phyloP scores from a whole-genome alignment of 2,113 vertebrate genomes.

The Eubucco bourcierii region DNA sequence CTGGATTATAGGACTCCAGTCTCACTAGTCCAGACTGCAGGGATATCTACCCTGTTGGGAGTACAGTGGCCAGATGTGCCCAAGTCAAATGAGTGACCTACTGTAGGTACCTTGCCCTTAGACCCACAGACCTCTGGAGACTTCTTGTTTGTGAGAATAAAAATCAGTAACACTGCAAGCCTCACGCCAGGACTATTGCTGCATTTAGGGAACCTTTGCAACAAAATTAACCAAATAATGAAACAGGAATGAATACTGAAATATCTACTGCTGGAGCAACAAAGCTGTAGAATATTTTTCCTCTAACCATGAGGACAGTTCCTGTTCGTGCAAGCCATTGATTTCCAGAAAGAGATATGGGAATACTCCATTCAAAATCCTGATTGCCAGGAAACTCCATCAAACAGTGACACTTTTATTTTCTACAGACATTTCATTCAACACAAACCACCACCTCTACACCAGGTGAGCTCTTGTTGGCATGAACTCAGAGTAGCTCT shows the following conservation, averaged over 20 bases:
- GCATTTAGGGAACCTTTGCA: neutral
- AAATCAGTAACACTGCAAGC: neutral
- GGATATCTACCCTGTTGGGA: neutral
- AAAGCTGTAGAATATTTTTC: fast-evolving
- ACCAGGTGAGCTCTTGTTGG: neutral
- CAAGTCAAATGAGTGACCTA: fast-evolving
- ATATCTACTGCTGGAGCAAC: neutral
- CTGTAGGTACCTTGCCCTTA: neutral
- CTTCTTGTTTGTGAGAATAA: neutral
- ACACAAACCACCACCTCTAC: too few relatives aligned
- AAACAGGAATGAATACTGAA: neutral
- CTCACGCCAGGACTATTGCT: neutral
- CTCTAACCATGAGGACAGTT: neutral
- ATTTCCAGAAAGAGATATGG: neutral
- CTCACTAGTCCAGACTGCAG: neutral
- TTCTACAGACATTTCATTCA: neutral
- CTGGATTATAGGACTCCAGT: neutral
- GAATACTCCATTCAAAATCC: neutral
- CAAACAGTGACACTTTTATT: neutral
- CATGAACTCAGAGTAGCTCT: neutral
- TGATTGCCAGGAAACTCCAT: neutral
- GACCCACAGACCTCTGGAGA: neutral
- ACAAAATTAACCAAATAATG: neutral
- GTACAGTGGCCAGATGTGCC: neutral
- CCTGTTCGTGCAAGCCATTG: neutral